Base-by-base conservation (phyloP, 2,888 invertebrate species). In the Caenorhabditis panamensis region DNA sequence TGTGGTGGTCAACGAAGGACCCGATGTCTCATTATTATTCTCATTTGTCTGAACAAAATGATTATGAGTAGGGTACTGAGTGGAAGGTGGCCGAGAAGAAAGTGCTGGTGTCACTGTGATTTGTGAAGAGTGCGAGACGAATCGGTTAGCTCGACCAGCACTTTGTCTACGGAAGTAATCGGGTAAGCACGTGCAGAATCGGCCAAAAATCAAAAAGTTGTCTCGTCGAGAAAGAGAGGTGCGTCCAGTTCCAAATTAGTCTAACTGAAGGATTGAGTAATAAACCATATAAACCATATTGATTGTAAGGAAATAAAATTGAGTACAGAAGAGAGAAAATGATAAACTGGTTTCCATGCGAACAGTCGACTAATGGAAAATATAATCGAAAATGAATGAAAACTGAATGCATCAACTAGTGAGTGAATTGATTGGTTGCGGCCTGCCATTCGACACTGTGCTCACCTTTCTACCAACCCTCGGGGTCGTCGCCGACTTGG, bases 401-500 rank as follows among this genome's bases (percentile, higher is more conserved):
- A 79, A 79, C 72, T 54, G 54, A 61, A 64, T 79, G 68, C 54
- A 68, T 51, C 49, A 54, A 53, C 49, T 51, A 64, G 58, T 63
- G 54, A 26, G 59, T 66, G 20, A 36, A n/a, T 49, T 22, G n/a
- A 49, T 36, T 59, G 67, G 62, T 68, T 76, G 67, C 68, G 76
- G 76, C 76, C 76, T 67, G 68, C 69, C 62, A 61, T 76, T 80
- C 71, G 58, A 64, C 71, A 62, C 64, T 68, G 79, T 73, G 68
- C 81, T 71, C 28, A 82, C 82, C 82, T 82, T 79, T 76, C 79
- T 63, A 76, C 78, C 75, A 66, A 83, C 84, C 79, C 83, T 54
- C 22, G 85, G 85, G 49, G 85, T 82, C 54, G 85, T 85, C 61
- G 75, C 78, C 41, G 80, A 80, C 53, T 83, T 81, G 18, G 77